Evolutionary conservation across 2,113 vertebrate genomes (phyloP).

Genomic region (Nycticorax nycticorax): DNA sequence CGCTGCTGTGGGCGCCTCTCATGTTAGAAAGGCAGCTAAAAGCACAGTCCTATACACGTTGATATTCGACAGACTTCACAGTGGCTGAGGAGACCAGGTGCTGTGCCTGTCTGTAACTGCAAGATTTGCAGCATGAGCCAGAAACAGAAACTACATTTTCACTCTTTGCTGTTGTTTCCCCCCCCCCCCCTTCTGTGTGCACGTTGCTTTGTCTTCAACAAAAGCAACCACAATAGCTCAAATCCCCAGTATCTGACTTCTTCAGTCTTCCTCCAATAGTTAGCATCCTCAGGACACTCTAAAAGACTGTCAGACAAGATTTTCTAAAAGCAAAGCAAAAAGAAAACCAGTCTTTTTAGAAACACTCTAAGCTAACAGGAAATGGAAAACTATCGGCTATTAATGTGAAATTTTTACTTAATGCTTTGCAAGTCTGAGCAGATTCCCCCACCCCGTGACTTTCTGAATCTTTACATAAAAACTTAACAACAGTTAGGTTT

Average conservation of each 20-base stretch:
- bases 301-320: not conserved
- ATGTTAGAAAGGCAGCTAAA: not conserved
- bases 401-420: not conserved
- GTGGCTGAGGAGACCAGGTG: not conserved
- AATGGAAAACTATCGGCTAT: not conserved
- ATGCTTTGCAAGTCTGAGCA: not conserved
- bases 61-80: not conserved
- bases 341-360: not conserved
- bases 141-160: not conserved
- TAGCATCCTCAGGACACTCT: not conserved
- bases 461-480: not conserved
- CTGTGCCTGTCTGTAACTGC: not conserved
- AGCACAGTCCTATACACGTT: not conserved
- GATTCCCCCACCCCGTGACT: fast-evolving
- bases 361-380: not conserved
- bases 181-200: not conserved
- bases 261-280: not conserved
- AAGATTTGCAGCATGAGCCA: not conserved
- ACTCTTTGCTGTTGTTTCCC: not conserved
- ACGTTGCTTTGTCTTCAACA: not conserved
- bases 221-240: not conserved
- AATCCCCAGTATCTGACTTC: not conserved
- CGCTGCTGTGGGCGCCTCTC: not conserved
- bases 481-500: not conserved
- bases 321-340: not conserved